Percentiles rank a stretch among this genome's conserved stretches.
phyloP scores from a whole-genome alignment of 2,797 vertebrate genomes.

The Falco berigora region DNA sequence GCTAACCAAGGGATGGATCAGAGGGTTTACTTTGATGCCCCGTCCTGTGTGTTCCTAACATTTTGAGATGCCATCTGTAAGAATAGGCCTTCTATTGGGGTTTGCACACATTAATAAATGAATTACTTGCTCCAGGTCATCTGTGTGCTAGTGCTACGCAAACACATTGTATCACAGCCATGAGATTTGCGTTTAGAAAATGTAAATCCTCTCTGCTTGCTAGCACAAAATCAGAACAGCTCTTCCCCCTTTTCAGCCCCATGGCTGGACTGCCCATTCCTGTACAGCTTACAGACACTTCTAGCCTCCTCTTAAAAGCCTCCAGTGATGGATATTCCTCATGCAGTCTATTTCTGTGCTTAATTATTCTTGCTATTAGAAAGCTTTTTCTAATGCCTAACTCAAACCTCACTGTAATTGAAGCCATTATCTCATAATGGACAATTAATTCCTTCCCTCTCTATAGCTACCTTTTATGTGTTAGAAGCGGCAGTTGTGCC shows the following conservation, averaged over 20 bases:
- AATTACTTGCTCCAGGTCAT: background rate
- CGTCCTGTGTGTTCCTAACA: background rate
- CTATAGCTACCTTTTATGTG: background rate
- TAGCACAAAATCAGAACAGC: background rate
- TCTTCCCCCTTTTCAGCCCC: background rate
- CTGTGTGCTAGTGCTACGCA: background rate
- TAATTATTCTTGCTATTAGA: conserved; percentile 32
- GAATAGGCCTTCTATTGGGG: background rate
- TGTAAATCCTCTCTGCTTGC: background rate
- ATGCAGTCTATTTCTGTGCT: background rate
- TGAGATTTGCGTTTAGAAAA: background rate
- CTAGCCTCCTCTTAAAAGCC: background rate
- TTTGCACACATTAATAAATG: background rate
- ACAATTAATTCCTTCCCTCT: conserved; percentile 32
- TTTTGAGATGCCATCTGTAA: background rate
- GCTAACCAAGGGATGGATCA: background rate
- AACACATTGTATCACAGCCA: background rate
- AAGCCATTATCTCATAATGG: background rate
- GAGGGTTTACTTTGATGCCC: background rate
- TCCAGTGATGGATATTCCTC: background rate
- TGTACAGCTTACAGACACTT: background rate
- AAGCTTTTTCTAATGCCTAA: conserved; percentile 23
- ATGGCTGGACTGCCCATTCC: background rate
- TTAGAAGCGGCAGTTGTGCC: fast-evolving
- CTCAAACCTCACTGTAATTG: conserved; percentile 14